Conservation (phyloP, 2,113 vertebrate genomes). For the Istiophorus platypterus region DNA sequence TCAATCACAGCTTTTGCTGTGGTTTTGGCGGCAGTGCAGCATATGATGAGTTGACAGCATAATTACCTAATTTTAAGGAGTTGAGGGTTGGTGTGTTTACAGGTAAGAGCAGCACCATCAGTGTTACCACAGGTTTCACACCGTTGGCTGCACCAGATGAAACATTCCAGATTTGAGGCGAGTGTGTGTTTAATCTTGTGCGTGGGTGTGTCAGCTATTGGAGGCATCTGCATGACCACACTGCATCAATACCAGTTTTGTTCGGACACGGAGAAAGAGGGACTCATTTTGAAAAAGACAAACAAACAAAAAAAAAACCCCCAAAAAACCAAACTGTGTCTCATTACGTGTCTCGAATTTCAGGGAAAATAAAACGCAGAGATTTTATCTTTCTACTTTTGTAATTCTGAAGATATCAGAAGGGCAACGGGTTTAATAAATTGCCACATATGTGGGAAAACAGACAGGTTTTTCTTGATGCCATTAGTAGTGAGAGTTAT, state of each 20-base stretch:
- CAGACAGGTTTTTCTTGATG: neutral
- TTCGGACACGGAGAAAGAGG: neutral
- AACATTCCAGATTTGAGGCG: conserved; percentile 40
- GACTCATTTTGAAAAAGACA: neutral
- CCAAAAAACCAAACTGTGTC: too few relatives aligned
- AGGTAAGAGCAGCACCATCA: neutral
- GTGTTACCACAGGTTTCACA: neutral
- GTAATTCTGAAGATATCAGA: neutral
- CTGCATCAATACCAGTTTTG: conserved; percentile 10
- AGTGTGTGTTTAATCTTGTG: conserved; percentile 31
- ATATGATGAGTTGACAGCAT: neutral
- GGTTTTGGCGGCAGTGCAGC: neutral
- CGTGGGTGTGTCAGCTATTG: conserved; percentile 45
- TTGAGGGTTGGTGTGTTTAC: neutral
- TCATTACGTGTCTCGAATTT: conserved; percentile 8
- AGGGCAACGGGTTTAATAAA: neutral
- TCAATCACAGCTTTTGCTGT: conserved; percentile 6
- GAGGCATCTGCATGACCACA: conserved; percentile 14
- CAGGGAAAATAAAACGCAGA: neutral
- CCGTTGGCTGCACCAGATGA: neutral
- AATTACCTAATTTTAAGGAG: conserved; percentile 13
- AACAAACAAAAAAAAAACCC: too few relatives aligned
- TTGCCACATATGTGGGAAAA: neutral
- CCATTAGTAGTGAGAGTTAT: neutral
- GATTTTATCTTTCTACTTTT: too few relatives aligned